phyloP scores from a whole-genome alignment of 2,888 invertebrate species.

The Andrena haemorrhoa region DNA sequence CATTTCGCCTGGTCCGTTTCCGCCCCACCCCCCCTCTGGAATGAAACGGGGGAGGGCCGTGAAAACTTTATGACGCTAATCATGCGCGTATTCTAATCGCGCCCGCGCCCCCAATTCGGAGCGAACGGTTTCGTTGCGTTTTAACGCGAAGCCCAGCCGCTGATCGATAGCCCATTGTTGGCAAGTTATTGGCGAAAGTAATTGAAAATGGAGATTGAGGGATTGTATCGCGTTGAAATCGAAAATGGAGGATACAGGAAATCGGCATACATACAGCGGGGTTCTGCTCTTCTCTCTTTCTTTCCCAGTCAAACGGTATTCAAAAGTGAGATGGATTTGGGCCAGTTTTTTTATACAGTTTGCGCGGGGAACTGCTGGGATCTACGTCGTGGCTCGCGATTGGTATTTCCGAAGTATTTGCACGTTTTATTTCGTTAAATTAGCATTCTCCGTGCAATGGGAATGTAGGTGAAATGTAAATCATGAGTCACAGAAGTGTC shows the following conservation, averaged over 20 bases:
- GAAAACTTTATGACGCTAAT: conserved; percentile 56
- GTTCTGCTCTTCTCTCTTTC: background rate
- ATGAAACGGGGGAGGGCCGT: conserved; percentile 36
- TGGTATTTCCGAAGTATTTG: no score
- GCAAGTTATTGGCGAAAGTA: conserved; percentile 7
- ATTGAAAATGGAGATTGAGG: conserved; percentile 20
- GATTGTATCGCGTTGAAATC: background rate
- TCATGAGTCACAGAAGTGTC: no score
- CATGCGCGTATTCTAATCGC: conserved; percentile 45
- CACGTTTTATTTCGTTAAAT: no score
- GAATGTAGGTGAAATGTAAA: no score
- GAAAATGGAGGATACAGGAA: background rate
- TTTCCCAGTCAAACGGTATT: background rate
- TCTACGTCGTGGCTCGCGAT: no score
- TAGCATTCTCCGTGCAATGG: no score
- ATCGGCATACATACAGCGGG: background rate
- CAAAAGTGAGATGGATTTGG: background rate
- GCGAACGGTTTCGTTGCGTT: conserved; percentile 16
- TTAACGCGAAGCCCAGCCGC: conserved; percentile 3
- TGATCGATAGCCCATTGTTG: conserved; percentile 25
- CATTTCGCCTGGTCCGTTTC: conserved; percentile 36
- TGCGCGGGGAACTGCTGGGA: no score
- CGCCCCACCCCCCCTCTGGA: conserved; percentile 11
- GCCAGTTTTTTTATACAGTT: no score
- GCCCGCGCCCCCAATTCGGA: conserved; percentile 7